A percentile compares a stretch with the other conserved stretches of the same genome.
Conservation (phyloP, 2,888 invertebrate species). For the Mystacides longicornis region DNA sequence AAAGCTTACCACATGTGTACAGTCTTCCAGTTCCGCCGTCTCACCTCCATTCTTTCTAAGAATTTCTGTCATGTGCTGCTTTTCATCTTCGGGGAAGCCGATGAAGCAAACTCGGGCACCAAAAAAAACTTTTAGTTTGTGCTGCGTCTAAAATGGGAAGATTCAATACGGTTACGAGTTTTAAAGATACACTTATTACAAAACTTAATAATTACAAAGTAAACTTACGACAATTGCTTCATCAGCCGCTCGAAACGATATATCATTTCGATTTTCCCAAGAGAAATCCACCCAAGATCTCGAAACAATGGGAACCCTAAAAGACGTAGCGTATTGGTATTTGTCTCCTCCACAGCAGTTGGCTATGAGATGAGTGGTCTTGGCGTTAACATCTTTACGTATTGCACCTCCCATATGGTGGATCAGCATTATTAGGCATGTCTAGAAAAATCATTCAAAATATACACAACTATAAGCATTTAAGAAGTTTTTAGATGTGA, state of each 20-base stretch:
- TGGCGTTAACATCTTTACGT: constrained; percentile 79
- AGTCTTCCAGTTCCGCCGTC: constrained; percentile 71
- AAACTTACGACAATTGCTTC: constrained; percentile 61
- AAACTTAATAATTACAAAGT: no score
- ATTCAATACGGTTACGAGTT: no score
- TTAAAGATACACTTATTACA: no score
- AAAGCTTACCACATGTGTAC: constrained; percentile 92
- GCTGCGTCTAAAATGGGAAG: constrained; percentile 47
- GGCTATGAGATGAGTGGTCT: constrained; percentile 90
- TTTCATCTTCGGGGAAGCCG: constrained; percentile 86
- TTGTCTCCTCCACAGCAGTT: constrained; percentile 85
- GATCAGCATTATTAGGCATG: constrained; percentile 77
- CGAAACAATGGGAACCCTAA: constrained; percentile 82
- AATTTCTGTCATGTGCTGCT: constrained; percentile 86
- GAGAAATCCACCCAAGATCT: constrained; percentile 81
- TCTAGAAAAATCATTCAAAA: constrained; percentile 47
- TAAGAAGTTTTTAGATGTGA: no score
- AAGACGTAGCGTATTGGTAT: constrained; percentile 87
- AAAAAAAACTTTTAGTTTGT: constrained; percentile 80
- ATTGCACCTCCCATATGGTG: constrained; percentile 97
- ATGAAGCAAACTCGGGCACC: constrained; percentile 81
- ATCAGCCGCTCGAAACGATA: constrained; percentile 61
- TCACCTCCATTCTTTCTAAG: constrained; percentile 80
- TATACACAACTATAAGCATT: not conserved
- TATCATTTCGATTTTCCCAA: constrained; percentile 74